Conservation (phyloP, 2,113 vertebrate species). For the Calypte anna region DNA sequence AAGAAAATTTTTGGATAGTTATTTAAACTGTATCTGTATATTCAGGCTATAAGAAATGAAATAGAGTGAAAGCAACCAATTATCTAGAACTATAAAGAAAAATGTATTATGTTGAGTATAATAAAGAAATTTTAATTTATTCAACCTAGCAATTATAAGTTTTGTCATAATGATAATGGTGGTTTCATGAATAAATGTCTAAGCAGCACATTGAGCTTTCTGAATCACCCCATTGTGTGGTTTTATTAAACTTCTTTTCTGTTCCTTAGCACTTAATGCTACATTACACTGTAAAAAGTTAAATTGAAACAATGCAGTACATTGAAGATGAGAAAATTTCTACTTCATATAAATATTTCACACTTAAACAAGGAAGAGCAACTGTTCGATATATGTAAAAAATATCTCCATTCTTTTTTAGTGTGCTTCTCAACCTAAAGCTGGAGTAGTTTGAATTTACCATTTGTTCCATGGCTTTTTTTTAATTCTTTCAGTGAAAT, state of each 20-base stretch:
- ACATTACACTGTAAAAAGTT: background rate
- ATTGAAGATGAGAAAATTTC: background rate
- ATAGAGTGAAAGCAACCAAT: background rate
- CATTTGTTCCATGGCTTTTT: accelerated
- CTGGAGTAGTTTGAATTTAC: background rate
- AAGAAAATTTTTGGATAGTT: background rate
- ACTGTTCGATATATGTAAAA: background rate
- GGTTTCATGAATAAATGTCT: background rate
- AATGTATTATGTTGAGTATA: accelerated
- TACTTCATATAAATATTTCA: background rate
- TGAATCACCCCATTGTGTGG: background rate
- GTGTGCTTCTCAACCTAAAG: background rate
- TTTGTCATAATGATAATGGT: background rate
- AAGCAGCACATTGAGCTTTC: background rate
- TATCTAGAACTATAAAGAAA: background rate
- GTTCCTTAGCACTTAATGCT: background rate
- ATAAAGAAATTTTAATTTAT: background rate
- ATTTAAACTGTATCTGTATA: background rate
- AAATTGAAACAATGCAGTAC: background rate
- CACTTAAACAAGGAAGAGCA: background rate
- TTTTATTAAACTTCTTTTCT: background rate
- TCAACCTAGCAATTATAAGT: background rate
- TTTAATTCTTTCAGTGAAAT: background rate
- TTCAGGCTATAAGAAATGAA: background rate
- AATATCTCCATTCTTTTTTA: background rate